Conservation (phyloP, 2,888 invertebrate genomes). For the Sinopyrophorus schimmeli region DNA sequence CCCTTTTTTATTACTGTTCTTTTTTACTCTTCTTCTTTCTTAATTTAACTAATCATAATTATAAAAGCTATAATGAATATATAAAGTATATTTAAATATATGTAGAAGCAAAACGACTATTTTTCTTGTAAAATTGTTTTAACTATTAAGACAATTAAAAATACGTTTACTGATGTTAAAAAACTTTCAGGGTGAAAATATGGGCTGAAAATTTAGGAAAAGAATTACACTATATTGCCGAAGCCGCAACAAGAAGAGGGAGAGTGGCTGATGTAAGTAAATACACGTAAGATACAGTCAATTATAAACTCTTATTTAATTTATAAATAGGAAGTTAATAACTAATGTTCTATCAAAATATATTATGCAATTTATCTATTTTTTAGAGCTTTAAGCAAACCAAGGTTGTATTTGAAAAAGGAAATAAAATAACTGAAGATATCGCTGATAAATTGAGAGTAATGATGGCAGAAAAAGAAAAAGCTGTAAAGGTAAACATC, state of each 20-base stretch:
- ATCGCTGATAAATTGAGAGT: conserved; percentile 80
- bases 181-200: conserved; percentile 69
- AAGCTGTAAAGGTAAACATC: conserved; percentile 79
- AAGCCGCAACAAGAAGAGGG: conserved; percentile 75
- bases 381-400: conserved; percentile 20
- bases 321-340: conserved; percentile 6
- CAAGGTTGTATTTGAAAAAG: conserved; percentile 66
- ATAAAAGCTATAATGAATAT: too few relatives aligned
- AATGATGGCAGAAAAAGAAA: conserved; percentile 84
- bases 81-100: too few relatives aligned
- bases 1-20: too few relatives aligned
- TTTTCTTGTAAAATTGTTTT: too few relatives aligned
- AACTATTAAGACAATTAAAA: too few relatives aligned
- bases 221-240: conserved; percentile 74
- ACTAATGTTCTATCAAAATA: not conserved
- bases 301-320: too few relatives aligned
- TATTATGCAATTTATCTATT: not conserved
- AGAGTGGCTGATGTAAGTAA: conserved; percentile 71
- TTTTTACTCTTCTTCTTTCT: too few relatives aligned
- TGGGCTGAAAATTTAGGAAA: conserved; percentile 79
- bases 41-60: too few relatives aligned
- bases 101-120: too few relatives aligned
- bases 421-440: conserved; percentile 73
- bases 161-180: too few relatives aligned
- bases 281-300: too few relatives aligned